These are phyloP conservation scores for Microcebus griseorufus DNA, from an alignment of 2,113 vertebrate genomes.

Conservation along the genomic window DNA sequence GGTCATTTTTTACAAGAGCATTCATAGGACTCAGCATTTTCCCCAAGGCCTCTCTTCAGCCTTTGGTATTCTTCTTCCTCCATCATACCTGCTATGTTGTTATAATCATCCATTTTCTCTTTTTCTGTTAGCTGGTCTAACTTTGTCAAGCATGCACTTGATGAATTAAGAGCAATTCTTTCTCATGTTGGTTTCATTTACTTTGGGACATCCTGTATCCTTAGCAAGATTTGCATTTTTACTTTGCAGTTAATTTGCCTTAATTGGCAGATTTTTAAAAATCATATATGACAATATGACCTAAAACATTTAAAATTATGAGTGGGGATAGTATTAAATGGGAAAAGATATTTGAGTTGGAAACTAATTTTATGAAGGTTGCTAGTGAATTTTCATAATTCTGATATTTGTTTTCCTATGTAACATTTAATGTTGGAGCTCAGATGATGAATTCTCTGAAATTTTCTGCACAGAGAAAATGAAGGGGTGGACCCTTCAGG, in stretches of 20 bases:
- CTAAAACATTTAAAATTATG: not conserved
- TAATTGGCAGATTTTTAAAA: slow-evolving; percentile 1
- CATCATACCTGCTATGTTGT: not conserved
- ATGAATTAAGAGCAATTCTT: not conserved
- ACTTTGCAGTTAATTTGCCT: slow-evolving; percentile 33
- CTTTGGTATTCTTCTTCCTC: not conserved
- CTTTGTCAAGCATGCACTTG: not conserved
- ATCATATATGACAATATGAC: not conserved
- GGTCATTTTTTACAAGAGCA: not conserved
- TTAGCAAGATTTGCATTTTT: slow-evolving; percentile 3
- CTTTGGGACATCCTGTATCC: not conserved
- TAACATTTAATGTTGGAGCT: slow-evolving; percentile 27
- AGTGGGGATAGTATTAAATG: slow-evolving; percentile 12
- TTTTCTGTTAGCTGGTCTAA: not conserved
- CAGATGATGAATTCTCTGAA: not conserved
- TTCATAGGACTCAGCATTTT: not conserved
- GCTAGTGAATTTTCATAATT: slow-evolving; percentile 30
- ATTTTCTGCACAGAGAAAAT: not conserved
- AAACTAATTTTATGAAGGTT: slow-evolving; percentile 31
- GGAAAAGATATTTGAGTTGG: slow-evolving; percentile 30
- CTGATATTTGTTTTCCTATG: not conserved
- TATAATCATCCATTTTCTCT: not conserved
- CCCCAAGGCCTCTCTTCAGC: not conserved
- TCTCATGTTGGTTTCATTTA: not conserved
- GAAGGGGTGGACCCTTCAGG: not conserved